Percentiles rank a stretch among this genome's conserved stretches.
Conservation (phyloP, 23 tunicate genomes). For the Botrylloides violaceus region DNA sequence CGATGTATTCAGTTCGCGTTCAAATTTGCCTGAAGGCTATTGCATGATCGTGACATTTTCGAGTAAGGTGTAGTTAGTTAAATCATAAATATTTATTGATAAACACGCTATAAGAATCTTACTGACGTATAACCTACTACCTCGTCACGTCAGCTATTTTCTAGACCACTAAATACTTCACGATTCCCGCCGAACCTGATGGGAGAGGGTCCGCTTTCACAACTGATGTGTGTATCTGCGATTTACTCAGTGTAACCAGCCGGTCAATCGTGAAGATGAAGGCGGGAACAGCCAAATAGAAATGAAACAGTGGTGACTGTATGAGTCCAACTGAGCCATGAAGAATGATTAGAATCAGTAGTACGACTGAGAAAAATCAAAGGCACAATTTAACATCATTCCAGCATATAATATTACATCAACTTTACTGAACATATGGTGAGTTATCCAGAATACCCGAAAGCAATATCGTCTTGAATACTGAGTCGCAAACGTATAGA, state of each 20-base stretch:
- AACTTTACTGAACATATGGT: conserved; percentile 75
- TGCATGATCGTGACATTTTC: too few relatives aligned
- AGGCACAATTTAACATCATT: neutral
- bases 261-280: conserved; percentile 54
- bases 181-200: conserved; percentile 54
- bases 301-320: conserved; percentile 81
- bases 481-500: conserved; percentile 89
- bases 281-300: conserved; percentile 62
- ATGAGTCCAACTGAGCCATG: conserved; percentile 88
- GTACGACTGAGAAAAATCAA: conserved; percentile 29
- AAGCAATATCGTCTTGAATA: conserved; percentile 86
- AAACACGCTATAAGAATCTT: too few relatives aligned
- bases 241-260: conserved; percentile 74
- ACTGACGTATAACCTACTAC: too few relatives aligned
- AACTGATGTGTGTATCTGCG: conserved; percentile 69
- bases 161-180: too few relatives aligned
- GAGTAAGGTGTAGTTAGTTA: too few relatives aligned
- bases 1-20: too few relatives aligned
- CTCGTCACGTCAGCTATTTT: too few relatives aligned
- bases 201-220: conserved; percentile 83
- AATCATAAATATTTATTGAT: too few relatives aligned
- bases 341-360: conserved; percentile 64
- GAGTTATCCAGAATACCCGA: conserved; percentile 90
- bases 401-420: too few relatives aligned
- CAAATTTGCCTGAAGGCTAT: too few relatives aligned